Percentiles rank a stretch among this genome's conserved stretches.
phyloP scores from a whole-genome alignment of 2,113 vertebrate species.

The Tachysurus vachellii region DNA sequence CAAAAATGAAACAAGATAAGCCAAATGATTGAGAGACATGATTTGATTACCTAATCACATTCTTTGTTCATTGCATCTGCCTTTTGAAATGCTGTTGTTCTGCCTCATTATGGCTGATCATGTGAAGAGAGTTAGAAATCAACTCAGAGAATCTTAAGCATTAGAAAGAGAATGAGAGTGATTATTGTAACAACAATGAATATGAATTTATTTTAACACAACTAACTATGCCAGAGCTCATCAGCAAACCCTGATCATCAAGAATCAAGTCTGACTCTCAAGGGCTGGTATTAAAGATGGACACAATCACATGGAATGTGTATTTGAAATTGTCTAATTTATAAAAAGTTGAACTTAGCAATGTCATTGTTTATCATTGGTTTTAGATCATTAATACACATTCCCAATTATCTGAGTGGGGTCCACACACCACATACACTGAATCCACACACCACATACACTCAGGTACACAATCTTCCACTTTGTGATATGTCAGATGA shows the following conservation, averaged over 20 bases:
- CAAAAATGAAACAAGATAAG: constrained; percentile 36
- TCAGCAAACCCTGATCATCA: constrained; percentile 60
- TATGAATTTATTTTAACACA: constrained; percentile 63
- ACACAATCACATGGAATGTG: not conserved
- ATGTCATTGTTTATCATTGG: not conserved
- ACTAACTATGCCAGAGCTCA: constrained; percentile 63
- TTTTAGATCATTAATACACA: not conserved
- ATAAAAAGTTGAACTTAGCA: not conserved
- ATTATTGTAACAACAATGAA: constrained; percentile 69
- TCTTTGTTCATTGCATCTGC: constrained; percentile 74
- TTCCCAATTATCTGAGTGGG: not conserved
- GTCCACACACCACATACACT: not conserved
- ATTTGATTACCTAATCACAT: constrained; percentile 81
- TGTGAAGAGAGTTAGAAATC: constrained; percentile 68
- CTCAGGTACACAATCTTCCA: constrained; percentile 26
- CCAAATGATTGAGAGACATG: constrained; percentile 61
- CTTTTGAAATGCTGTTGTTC: constrained; percentile 62
- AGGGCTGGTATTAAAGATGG: not conserved
- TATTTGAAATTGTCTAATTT: not conserved
- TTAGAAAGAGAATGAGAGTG: constrained; percentile 62
- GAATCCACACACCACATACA: not conserved
- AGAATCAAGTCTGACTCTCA: not conserved
- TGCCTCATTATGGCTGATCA: constrained; percentile 68
- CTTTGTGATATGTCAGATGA: constrained; percentile 30
- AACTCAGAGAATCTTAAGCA: constrained; percentile 67